Base-by-base conservation (phyloP, 2,888 invertebrate genomes). In the Amphipoea lucens region DNA sequence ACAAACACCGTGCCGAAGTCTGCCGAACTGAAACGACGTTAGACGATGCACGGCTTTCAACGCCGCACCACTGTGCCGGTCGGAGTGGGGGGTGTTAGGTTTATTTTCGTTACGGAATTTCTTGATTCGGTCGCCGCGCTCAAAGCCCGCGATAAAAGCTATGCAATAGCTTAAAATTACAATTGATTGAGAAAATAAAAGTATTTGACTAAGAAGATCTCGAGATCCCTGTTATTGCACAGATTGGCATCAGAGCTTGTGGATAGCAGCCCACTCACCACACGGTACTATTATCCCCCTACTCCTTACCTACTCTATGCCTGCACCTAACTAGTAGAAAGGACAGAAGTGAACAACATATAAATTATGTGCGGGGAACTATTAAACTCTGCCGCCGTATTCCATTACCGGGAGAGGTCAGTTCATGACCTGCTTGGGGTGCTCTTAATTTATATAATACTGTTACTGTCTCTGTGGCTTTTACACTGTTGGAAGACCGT, bases 301-400 rank as follows among this genome's bases (percentile, higher is more conserved):
- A 63, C 17, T 17, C 40, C 40, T 12, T 48, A 45, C 12, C 62
- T 80, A 83, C 29, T 87, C 84, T 84, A 42, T 87, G 87, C 5
- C 67, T n/a, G 66, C 67, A 36, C 79, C 74, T 62, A 83, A 78
- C 84, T 83, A 68, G 54, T 72, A 83, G 74, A 79, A 79, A 79
- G 81, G 75, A 80, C 80, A 84, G 70, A 84, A 74, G 73, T 74
- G 85, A 79, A 76, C 85, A 76, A 84, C 87, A 87, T 76, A 76
- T 87, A 87, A 84, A 85, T 85, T 79, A 85, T 87, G 82, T 78
- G 79, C 78, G 81, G 68, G 62, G 74, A 88, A 86, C 87, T 86
- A 90, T 90, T 85, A 88, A 87, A 90, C 85, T 89, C 71, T 73
- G 76, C 81, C 81, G 73, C 79, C 84, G 77, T 83, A 85, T 85